phyloP scores from a whole-genome alignment of 2,113 vertebrate species.

The Phalacrocorax pelagicus region DNA sequence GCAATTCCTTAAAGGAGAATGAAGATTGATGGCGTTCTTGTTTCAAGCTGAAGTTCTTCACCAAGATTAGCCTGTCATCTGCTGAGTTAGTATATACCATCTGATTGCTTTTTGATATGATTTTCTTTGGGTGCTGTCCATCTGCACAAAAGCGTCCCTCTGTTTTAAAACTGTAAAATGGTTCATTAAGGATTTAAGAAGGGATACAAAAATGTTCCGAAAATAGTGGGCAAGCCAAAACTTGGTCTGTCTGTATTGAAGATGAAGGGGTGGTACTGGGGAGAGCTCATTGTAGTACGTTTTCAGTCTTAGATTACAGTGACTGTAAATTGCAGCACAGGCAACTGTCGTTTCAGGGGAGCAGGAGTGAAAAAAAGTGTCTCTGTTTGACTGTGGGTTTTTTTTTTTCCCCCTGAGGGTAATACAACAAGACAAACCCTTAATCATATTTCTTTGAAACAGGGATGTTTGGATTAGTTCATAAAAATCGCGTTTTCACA shows the following conservation, averaged over 20 bases:
- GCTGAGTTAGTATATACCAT: not conserved
- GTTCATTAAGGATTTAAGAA: not conserved
- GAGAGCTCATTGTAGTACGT: not conserved
- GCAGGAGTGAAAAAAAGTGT: not conserved
- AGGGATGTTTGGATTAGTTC: not conserved
- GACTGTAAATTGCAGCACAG: not conserved
- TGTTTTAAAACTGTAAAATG: not conserved
- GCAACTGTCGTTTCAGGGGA: not conserved
- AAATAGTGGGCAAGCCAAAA: not conserved
- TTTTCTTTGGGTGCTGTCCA: not conserved
- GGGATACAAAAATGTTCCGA: not conserved
- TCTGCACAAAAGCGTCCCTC: too few relatives aligned
- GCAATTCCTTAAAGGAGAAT: not conserved
- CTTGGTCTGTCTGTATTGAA: not conserved
- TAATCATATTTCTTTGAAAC: not conserved
- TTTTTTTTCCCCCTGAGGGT: too few relatives aligned
- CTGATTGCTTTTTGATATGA: not conserved
- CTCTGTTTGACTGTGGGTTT: not conserved
- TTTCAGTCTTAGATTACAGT: not conserved
- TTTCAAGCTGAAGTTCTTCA: not conserved
- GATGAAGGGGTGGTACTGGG: not conserved
- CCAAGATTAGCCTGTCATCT: not conserved
- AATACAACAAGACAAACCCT: not conserved
- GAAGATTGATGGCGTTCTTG: not conserved
- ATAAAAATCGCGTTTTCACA: not conserved